Conservation (phyloP, 2,797 vertebrate species). For the Sphenopsis melanotis region DNA sequence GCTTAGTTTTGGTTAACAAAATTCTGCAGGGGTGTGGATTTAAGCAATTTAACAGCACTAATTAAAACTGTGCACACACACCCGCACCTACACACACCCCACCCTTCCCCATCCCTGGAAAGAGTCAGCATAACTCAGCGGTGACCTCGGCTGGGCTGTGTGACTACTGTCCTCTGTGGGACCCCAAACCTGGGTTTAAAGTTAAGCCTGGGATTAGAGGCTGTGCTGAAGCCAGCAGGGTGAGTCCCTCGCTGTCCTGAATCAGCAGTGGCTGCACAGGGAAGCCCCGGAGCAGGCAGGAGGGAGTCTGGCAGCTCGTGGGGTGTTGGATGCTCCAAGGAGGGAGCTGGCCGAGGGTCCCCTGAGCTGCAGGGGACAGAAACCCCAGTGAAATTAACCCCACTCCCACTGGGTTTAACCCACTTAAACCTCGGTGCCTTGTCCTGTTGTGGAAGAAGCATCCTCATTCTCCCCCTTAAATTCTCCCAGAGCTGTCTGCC, state of each 20-base stretch:
- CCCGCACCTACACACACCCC: too few relatives aligned
- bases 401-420: not conserved
- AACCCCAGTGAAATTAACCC: not conserved
- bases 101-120: not conserved
- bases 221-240: not conserved
- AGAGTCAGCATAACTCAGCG: not conserved
- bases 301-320: rapidly evolving
- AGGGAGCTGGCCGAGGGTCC: not conserved
- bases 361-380: not conserved
- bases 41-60: not conserved
- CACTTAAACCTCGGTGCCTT: not conserved
- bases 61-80: not conserved
- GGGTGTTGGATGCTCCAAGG: not conserved
- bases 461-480: not conserved
- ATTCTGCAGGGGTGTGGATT: not conserved
- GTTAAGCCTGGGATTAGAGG: conserved; percentile 32
- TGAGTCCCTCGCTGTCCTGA: not conserved
- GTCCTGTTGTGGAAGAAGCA: not conserved
- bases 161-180: not conserved
- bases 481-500: not conserved
- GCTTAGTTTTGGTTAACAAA: not conserved
- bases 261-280: not conserved
- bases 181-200: not conserved
- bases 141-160: not conserved
- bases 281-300: rapidly evolving